Conservation (phyloP, 2,113 vertebrate genomes). For the Amphiprion percula region DNA sequence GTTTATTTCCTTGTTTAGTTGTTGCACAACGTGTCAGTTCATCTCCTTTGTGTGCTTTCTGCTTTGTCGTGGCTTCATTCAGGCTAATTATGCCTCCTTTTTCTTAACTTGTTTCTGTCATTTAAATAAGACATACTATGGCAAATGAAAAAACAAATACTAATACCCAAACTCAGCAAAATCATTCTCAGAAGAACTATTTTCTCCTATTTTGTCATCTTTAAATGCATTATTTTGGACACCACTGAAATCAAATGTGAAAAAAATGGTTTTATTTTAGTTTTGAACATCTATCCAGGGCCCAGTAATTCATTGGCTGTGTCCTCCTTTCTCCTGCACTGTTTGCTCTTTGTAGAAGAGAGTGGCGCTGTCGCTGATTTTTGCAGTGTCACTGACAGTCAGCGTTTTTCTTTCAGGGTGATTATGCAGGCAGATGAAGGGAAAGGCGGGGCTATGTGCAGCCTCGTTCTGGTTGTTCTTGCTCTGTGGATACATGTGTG, state of each 20-base stretch:
- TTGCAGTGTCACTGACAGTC: slow-evolving; percentile 77
- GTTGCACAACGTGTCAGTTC: not conserved
- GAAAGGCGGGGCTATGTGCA: slow-evolving; percentile 20
- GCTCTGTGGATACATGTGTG: not conserved
- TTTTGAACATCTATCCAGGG: not conserved
- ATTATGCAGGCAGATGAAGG: slow-evolving; percentile 10
- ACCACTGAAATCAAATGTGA: not conserved
- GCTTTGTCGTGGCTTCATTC: not conserved
- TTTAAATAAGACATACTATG: no score
- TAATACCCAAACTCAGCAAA: not conserved
- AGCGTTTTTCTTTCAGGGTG: slow-evolving; percentile 75
- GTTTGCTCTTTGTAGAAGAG: slow-evolving; percentile 28
- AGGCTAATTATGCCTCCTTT: not conserved
- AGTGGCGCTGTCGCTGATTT: slow-evolving; percentile 43
- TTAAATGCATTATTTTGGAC: not conserved
- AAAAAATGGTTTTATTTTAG: not conserved
- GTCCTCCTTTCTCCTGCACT: not conserved
- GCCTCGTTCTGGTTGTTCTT: slow-evolving; percentile 3
- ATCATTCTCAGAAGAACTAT: not conserved
- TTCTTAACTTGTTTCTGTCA: no score
- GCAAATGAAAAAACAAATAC: not conserved
- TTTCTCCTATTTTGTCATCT: not conserved
- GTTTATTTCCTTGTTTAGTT: slow-evolving; percentile 20
- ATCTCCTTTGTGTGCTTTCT: not conserved
- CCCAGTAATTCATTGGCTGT: not conserved